These are phyloP conservation scores for Bombus superbus DNA, from an alignment of 1,140 invertebrate species.

Conservation along the genomic window DNA sequence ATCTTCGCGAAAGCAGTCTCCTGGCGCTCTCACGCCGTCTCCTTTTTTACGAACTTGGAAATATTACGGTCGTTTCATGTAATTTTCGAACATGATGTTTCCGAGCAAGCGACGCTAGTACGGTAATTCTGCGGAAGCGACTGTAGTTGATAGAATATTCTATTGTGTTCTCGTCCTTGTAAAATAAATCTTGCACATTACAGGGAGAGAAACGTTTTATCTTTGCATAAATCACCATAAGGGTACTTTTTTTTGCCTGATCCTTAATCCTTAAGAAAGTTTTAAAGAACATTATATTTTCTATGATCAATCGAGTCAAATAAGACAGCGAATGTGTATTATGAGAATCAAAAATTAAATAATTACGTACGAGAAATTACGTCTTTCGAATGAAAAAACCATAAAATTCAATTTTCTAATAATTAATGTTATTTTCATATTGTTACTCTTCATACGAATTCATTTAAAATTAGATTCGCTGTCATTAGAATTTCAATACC, in stretches of 20 bases:
- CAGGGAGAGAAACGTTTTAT: neutral
- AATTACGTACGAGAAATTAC: too few species aligned
- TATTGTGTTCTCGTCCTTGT: neutral
- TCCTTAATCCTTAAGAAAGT: too few species aligned
- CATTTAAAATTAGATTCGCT: neutral
- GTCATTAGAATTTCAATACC: neutral
- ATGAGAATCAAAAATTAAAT: too few species aligned
- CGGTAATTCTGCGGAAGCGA: neutral
- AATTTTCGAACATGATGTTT: slow-evolving; percentile 6
- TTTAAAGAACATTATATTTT: too few species aligned
- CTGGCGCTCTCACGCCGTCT: neutral
- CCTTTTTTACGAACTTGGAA: neutral
- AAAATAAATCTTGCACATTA: too few species aligned
- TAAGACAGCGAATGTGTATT: too few species aligned
- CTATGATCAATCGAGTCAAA: too few species aligned
- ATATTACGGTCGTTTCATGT: slow-evolving; percentile 4
- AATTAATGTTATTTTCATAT: neutral
- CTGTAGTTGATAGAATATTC: slow-evolving; percentile 18
- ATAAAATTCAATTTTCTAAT: too few species aligned
- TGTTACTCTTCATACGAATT: neutral
- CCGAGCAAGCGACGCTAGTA: neutral
- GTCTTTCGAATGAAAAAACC: too few species aligned
- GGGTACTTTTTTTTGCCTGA: neutral
- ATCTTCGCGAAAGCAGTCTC: neutral
- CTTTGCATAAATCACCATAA: neutral